A percentile compares a stretch with the other conserved stretches of the same genome.
These are phyloP conservation scores for Notarius lentiginosus DNA, from an alignment of 2,113 vertebrate genomes.

Conservation along the genomic window DNA sequence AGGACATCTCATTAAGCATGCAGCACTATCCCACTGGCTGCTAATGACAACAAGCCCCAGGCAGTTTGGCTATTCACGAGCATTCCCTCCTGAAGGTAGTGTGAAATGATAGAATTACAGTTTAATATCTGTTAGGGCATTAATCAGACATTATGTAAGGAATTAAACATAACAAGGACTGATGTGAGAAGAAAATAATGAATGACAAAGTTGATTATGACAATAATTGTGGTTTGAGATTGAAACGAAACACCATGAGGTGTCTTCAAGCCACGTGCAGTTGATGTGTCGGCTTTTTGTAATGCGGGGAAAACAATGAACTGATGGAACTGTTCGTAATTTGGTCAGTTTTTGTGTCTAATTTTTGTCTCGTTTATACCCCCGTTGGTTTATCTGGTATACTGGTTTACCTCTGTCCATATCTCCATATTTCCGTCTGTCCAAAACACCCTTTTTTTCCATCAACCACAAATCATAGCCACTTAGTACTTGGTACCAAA, in stretches of 20 bases:
- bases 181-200: neutral
- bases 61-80: conserved; percentile 2
- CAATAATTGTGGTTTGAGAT: neutral
- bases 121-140: neutral
- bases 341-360: conserved; percentile 40
- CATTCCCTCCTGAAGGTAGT: neutral
- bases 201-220: neutral
- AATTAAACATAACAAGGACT: neutral
- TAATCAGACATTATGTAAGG: neutral
- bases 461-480: too few relatives aligned
- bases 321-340: too few relatives aligned
- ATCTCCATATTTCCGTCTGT: too few relatives aligned
- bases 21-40: conserved; percentile 53
- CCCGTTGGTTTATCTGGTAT: too few relatives aligned
- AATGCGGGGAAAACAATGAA: too few relatives aligned
- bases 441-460: too few relatives aligned
- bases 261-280: neutral
- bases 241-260: neutral
- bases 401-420: too few relatives aligned
- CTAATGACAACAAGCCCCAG: conserved; percentile 55
- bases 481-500: too few relatives aligned
- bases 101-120: neutral
- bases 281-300: too few relatives aligned
- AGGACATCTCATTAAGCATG: conserved; percentile 56
- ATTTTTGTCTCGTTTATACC: neutral